Evolutionary conservation across 2,888 invertebrate species (phyloP).

Genomic region (Sclerodermus sp.): DNA sequence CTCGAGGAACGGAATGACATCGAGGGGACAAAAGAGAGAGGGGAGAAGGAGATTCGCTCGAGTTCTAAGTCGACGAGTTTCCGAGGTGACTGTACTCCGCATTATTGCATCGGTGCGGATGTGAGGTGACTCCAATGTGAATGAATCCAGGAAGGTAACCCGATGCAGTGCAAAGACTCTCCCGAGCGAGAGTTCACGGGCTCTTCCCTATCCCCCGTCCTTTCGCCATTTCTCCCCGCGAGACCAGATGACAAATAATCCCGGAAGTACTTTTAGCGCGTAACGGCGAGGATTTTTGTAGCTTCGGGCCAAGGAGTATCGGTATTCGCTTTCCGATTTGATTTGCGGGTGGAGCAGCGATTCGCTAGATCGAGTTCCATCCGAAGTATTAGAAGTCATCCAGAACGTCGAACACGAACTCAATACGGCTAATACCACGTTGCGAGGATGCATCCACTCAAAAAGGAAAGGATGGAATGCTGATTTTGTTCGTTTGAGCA

Average conservation of each 20-base stretch:
- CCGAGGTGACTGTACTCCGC: constrained; percentile 5
- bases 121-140: constrained; percentile 31
- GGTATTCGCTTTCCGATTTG: neutral
- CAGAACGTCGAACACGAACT: neutral
- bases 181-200: constrained; percentile 25
- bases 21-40: no score
- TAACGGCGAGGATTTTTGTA: constrained; percentile 24
- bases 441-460: neutral
- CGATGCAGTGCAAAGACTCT: constrained; percentile 38
- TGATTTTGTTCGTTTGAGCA: no score
- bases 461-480: neutral
- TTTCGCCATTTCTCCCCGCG: no score
- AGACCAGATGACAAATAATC: constrained; percentile 25
- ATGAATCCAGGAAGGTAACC: constrained; percentile 43
- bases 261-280: constrained; percentile 27
- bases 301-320: constrained; percentile 1
- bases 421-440: neutral
- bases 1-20: no score
- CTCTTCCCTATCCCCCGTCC: constrained; percentile 17
- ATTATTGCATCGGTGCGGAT: constrained; percentile 25
- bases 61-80: no score
- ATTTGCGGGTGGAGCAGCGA: neutral
- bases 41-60: no score
- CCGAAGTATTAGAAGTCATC: neutral
- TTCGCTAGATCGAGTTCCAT: neutral